phyloP scores from a whole-genome alignment of 2,797 vertebrate species.

The Apogon talboti region DNA sequence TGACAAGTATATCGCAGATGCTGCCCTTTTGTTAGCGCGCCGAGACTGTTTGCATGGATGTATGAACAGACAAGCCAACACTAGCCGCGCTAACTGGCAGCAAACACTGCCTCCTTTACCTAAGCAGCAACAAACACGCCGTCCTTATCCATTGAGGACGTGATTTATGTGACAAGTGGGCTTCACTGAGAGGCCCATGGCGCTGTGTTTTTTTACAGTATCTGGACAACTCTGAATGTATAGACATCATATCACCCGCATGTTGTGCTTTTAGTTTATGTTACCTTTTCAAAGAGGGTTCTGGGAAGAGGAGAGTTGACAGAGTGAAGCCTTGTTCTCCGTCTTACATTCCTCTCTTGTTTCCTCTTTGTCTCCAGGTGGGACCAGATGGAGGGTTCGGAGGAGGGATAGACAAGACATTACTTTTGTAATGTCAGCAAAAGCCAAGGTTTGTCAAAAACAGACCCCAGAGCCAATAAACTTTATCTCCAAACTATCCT shows the following conservation, averaged over 20 bases:
- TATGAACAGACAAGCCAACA: constrained; percentile 78
- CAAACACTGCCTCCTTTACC: constrained; percentile 61
- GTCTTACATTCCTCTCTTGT: constrained; percentile 59
- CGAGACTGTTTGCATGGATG: constrained; percentile 67
- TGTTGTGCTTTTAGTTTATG: constrained; percentile 75
- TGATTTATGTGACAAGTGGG: constrained; percentile 79
- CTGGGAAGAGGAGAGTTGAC: constrained; percentile 51
- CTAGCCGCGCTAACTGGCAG: constrained; percentile 65
- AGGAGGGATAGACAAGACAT: constrained; percentile 64
- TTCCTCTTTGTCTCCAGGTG: constrained; percentile 74
- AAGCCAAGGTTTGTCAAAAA: constrained; percentile 71
- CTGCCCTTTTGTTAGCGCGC: constrained; percentile 78
- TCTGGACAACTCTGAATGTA: constrained; percentile 62
- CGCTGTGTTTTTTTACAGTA: constrained; percentile 64
- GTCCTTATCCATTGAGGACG: constrained; percentile 67
- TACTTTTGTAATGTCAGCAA: constrained; percentile 64
- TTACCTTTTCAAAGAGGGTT: constrained; percentile 64
- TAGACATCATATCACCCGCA: constrained; percentile 71
- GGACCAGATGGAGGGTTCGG: constrained; percentile 72
- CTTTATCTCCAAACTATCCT: constrained; percentile 1
- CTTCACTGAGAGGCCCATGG: constrained; percentile 51
- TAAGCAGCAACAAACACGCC: constrained; percentile 72
- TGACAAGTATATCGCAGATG: constrained; percentile 75
- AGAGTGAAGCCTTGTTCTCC: constrained; percentile 63
- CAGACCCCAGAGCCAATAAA: background rate